Evolutionary conservation across 2,113 vertebrate genomes (phyloP).

Genomic region (Pseudorasbora parva): DNA sequence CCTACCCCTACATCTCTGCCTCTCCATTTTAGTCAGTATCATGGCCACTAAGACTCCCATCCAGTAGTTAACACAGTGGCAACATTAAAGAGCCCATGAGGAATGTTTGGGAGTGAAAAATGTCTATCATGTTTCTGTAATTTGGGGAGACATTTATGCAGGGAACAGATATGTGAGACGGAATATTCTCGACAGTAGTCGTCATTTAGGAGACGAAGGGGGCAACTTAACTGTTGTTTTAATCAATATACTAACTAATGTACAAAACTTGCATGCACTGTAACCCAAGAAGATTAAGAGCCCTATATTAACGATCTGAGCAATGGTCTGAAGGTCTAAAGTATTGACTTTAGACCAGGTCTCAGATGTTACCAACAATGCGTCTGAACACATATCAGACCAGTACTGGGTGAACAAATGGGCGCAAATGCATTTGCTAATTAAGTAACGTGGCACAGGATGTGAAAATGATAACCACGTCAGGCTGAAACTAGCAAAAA

Average conservation of each 20-base stretch:
- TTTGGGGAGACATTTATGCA: constrained; percentile 21
- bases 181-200: not conserved
- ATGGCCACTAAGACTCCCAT: not conserved
- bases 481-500: no score
- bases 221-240: not conserved
- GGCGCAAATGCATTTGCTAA: no score
- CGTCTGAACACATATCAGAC: no score
- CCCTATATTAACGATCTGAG: no score
- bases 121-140: not conserved
- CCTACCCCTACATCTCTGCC: constrained; percentile 26
- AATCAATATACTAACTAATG: not conserved
- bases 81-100: constrained; percentile 34
- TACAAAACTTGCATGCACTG: not conserved
- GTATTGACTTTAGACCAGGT: no score
- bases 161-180: not conserved
- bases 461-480: no score
- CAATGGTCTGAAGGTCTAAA: no score
- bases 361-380: no score
- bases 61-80: constrained; percentile 14
- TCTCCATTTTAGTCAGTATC: constrained; percentile 26
- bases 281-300: not conserved
- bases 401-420: no score
- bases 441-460: no score
- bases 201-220: not conserved
- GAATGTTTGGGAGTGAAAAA: not conserved